phyloP scores from a whole-genome alignment of 64 coral and sea anemone species.

The Exaiptasia diaphana region DNA sequence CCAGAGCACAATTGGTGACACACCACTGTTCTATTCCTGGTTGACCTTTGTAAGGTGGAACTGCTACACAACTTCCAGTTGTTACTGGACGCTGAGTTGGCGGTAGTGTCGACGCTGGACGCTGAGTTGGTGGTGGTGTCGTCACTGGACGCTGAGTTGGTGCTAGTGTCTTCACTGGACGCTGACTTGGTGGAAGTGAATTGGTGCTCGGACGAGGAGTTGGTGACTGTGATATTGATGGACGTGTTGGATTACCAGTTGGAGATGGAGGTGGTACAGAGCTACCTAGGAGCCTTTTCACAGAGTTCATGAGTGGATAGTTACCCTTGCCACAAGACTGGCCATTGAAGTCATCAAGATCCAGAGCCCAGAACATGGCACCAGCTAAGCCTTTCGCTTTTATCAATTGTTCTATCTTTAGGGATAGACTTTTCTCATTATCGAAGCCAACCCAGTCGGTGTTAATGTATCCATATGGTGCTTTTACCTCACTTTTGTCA shows the following conservation, averaged over 20 bases:
- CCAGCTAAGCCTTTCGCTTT: constrained; percentile 53
- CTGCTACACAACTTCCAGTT: background rate
- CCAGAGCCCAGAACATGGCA: constrained; percentile 85
- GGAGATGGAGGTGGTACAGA: background rate
- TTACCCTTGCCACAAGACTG: constrained; percentile 13
- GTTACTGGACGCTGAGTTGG: no score
- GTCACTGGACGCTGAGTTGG: background rate
- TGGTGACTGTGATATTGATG: background rate
- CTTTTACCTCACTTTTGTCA: constrained; percentile 25
- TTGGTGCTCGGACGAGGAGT: background rate
- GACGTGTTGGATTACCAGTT: background rate
- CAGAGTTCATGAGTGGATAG: constrained; percentile 58
- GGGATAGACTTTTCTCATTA: constrained; percentile 28
- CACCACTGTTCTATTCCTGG: constrained; percentile 57
- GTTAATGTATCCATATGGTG: constrained; percentile 47
- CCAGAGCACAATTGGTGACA: constrained; percentile 26
- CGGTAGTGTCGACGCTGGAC: background rate
- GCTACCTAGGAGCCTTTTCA: constrained; percentile 22
- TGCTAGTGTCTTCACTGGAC: background rate
- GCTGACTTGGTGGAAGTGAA: background rate
- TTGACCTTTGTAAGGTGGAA: background rate
- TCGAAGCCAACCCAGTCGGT: constrained; percentile 47
- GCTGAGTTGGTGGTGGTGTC: no score
- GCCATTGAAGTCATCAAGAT: constrained; percentile 80
- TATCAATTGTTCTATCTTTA: constrained; percentile 32